phyloP scores from a whole-genome alignment of 2,113 vertebrate species.

The Microcebus lehilahytsara region DNA sequence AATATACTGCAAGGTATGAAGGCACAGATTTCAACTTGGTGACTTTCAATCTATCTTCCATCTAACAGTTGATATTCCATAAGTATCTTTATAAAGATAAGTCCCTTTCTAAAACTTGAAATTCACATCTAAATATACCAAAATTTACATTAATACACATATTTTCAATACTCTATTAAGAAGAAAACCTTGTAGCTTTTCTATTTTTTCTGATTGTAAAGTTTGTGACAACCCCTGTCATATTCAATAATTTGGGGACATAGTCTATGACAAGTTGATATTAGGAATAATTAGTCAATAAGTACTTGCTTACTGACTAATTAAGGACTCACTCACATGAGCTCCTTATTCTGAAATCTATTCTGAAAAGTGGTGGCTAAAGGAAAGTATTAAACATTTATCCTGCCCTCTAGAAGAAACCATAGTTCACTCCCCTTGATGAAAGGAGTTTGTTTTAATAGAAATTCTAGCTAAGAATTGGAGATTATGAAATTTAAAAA shows the following conservation, averaged over 20 bases:
- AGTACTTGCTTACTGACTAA: not conserved
- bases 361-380: not conserved
- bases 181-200: not conserved
- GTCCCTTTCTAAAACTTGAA: not conserved
- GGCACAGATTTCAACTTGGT: not conserved
- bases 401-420: not conserved
- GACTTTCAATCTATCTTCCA: not conserved
- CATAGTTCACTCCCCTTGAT: not conserved
- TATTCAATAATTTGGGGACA: not conserved
- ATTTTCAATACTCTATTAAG: not conserved
- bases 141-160: not conserved
- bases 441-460: not conserved
- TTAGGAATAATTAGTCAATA: not conserved
- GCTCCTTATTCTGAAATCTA: not conserved
- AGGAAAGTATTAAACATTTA: not conserved
- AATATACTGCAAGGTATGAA: not conserved
- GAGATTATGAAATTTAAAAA: not conserved
- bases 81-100: not conserved
- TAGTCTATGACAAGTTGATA: not conserved
- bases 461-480: not conserved
- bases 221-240: not conserved
- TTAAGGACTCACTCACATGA: not conserved
- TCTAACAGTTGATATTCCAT: not conserved
- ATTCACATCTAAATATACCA: not conserved
- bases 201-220: not conserved